These are phyloP conservation scores for Meloe dianella DNA, from an alignment of 2,888 invertebrate species.

Conservation along the genomic window DNA sequence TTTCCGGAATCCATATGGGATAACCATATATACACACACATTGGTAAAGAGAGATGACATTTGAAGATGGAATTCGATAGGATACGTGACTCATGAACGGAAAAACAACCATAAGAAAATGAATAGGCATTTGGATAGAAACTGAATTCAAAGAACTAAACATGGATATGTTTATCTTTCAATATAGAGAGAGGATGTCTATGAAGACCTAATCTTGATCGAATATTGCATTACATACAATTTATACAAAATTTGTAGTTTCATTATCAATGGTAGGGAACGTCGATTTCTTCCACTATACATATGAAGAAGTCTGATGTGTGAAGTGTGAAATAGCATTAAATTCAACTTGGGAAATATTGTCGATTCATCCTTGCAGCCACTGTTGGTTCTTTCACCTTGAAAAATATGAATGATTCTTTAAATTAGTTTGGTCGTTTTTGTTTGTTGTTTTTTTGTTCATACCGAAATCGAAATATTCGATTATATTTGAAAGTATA, in stretches of 20 bases:
- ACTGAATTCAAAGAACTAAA: slow-evolving; percentile 21
- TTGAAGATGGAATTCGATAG: slow-evolving; percentile 7
- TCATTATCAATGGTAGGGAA: not conserved
- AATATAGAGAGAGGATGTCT: slow-evolving; percentile 28
- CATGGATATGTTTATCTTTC: slow-evolving; percentile 23
- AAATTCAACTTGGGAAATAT: slow-evolving; percentile 46
- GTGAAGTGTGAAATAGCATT: slow-evolving; percentile 54
- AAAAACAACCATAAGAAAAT: not conserved
- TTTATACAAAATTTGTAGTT: not conserved
- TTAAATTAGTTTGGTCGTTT: slow-evolving; percentile 45
- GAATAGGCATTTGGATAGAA: slow-evolving; percentile 8
- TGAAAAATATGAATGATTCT: slow-evolving; percentile 51
- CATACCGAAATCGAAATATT: slow-evolving; percentile 13
- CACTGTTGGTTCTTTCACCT: slow-evolving; percentile 41
- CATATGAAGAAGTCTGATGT: slow-evolving; percentile 32
- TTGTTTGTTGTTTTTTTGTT: too few species aligned
- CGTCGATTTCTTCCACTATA: not conserved
- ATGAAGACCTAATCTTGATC: slow-evolving; percentile 32
- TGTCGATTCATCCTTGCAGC: slow-evolving; percentile 42
- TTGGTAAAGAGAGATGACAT: slow-evolving; percentile 1
- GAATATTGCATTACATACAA: slow-evolving; percentile 18
- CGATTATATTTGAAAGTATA: slow-evolving; percentile 9
- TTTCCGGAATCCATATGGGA: slow-evolving; percentile 20
- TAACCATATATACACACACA: not conserved
- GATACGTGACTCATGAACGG: slow-evolving; percentile 8